A percentile compares a stretch with the other conserved stretches of the same genome.
These are phyloP conservation scores for Macrosteles quadrilineatus DNA, from an alignment of 1,140 invertebrate species.

Conservation along the genomic window DNA sequence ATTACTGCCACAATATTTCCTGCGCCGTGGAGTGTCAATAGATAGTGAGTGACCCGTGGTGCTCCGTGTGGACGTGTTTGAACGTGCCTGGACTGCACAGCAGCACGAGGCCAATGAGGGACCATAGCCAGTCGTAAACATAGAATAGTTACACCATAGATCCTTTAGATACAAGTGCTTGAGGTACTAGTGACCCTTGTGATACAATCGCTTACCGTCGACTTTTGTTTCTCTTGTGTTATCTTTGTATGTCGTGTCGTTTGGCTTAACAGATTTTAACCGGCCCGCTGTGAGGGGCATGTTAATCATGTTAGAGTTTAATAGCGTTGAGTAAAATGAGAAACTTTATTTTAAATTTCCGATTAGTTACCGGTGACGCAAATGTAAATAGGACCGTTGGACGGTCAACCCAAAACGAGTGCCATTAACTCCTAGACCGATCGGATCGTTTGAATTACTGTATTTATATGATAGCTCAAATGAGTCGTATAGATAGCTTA, in stretches of 20 bases:
- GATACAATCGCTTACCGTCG: constrained; percentile 8
- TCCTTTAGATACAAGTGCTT: constrained; percentile 22
- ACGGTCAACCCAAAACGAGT: constrained; percentile 14
- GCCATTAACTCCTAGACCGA: constrained; percentile 8
- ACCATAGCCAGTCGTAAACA: not conserved
- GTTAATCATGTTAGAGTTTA: constrained; percentile 15
- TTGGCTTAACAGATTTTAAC: not conserved
- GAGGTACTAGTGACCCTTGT: constrained; percentile 4
- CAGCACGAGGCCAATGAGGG: not conserved
- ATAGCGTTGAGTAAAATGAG: not conserved
- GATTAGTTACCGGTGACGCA: not conserved
- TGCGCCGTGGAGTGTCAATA: too few relatives aligned
- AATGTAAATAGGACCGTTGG: constrained; percentile 14
- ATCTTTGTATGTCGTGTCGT: constrained; percentile 15
- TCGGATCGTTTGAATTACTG: constrained; percentile 20
- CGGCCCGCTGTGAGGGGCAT: not conserved
- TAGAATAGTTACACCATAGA: not conserved
- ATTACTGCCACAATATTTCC: too few relatives aligned
- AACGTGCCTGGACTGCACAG: not conserved
- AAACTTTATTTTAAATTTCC: constrained; percentile 15
- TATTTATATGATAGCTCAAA: constrained; percentile 24
- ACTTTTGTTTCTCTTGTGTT: not conserved
- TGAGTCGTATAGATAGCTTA: constrained; percentile 19
- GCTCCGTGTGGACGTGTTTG: too few relatives aligned
- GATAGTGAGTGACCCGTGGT: too few relatives aligned